These are phyloP conservation scores for Noctua janthina DNA, from an alignment of 2,888 invertebrate genomes.

Conservation along the genomic window DNA sequence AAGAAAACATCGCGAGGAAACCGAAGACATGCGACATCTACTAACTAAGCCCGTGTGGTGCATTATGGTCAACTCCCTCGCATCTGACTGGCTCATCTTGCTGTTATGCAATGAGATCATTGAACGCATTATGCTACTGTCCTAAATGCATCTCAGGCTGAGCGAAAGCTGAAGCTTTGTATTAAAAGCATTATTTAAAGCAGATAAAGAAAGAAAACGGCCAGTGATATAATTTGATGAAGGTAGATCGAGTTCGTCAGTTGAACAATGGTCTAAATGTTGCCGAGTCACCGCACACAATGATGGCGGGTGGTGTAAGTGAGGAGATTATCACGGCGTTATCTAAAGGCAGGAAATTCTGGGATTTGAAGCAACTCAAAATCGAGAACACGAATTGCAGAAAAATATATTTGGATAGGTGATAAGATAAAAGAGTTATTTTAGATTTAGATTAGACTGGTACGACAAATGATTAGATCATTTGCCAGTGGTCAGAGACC, in stretches of 20 bases:
- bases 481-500: not conserved
- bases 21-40: not conserved
- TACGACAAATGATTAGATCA: not conserved
- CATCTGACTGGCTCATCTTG: not conserved
- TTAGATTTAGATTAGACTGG: not conserved
- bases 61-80: not conserved
- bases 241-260: slow-evolving; percentile 59
- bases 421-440: not conserved
- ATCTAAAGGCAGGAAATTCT: not conserved
- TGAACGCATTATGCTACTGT: not conserved
- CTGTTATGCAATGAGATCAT: not conserved
- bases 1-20: no score
- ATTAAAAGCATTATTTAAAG: not conserved
- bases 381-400: not conserved
- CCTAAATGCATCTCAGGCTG: not conserved
- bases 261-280: slow-evolving; percentile 69
- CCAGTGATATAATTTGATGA: slow-evolving; percentile 63
- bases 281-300: slow-evolving; percentile 73
- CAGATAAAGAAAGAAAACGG: slow-evolving; percentile 43
- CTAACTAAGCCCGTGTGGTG: not conserved
- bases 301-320: slow-evolving; percentile 69
- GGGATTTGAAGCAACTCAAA: not conserved
- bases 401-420: not conserved
- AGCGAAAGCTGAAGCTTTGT: slow-evolving; percentile 14
- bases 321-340: slow-evolving; percentile 30